Conservation (phyloP, 2,888 invertebrate genomes). For the Lypha dubia region DNA sequence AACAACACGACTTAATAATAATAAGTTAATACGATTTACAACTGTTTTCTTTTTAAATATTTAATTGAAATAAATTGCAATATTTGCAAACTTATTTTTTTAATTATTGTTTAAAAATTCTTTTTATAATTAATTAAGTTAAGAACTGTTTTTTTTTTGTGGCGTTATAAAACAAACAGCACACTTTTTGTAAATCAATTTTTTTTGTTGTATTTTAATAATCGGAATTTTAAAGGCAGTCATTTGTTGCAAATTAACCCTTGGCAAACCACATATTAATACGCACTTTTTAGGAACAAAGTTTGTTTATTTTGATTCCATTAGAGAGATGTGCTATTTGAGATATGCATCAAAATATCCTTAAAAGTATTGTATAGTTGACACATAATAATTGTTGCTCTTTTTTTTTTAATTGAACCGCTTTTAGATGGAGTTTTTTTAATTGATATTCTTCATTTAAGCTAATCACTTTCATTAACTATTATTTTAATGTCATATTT, state of each 20-base stretch:
- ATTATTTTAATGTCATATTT: not conserved
- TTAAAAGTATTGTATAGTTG: too few species aligned
- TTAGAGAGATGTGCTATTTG: too few species aligned
- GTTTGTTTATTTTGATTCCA: too few species aligned
- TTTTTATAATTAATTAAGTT: not conserved
- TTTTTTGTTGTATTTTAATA: not conserved
- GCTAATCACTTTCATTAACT: not conserved
- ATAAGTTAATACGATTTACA: constrained; percentile 7
- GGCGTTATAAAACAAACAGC: too few species aligned
- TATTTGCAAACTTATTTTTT: not conserved
- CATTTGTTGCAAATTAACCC: not conserved
- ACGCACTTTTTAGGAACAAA: too few species aligned
- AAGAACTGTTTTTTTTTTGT: not conserved
- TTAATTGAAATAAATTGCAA: constrained; percentile 19
- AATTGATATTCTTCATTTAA: not conserved
- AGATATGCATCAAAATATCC: too few species aligned
- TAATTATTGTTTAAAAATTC: not conserved
- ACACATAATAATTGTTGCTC: too few species aligned
- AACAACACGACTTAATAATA: constrained; percentile 1
- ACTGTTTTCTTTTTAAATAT: not conserved
- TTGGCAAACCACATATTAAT: not conserved
- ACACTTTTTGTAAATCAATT: constrained; percentile 4
- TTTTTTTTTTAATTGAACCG: too few species aligned
- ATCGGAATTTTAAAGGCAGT: not conserved
- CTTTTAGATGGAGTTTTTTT: too few species aligned